A percentile compares a stretch with the other conserved stretches of the same genome.
These are phyloP conservation scores for Kradibia gibbosae DNA, from an alignment of 1,140 invertebrate genomes.

Conservation along the genomic window DNA sequence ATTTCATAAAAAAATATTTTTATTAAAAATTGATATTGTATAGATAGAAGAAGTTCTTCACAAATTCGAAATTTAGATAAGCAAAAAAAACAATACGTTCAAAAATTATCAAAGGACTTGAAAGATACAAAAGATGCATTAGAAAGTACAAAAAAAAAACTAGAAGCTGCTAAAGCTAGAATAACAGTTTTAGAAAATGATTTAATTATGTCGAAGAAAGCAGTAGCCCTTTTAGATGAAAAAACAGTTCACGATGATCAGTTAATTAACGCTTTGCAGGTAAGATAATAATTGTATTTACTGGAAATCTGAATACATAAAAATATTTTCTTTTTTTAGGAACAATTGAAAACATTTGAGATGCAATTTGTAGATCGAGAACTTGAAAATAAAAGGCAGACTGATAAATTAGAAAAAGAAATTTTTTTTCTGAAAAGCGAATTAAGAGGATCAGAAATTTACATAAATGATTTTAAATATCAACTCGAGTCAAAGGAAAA, in stretches of 20 bases:
- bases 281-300: conserved; percentile 53
- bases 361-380: conserved; percentile 56
- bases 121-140: conserved; percentile 61
- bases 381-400: conserved; percentile 48
- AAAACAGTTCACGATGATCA: conserved; percentile 75
- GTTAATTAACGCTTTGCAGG: conserved; percentile 74
- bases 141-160: conserved; percentile 74
- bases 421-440: conserved; percentile 57
- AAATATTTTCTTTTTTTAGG: conserved; percentile 46
- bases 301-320: neutral
- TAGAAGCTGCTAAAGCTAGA: conserved; percentile 74
- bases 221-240: conserved; percentile 72
- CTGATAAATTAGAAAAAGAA: conserved; percentile 57
- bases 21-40: neutral
- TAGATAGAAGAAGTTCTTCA: conserved; percentile 53
- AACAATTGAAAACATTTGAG: conserved; percentile 57
- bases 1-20: neutral
- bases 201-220: conserved; percentile 67
- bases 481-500: conserved; percentile 60
- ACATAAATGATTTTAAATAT: conserved; percentile 54
- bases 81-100: conserved; percentile 73
- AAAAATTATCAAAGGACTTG: conserved; percentile 73
- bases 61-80: conserved; percentile 73
- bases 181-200: conserved; percentile 76
- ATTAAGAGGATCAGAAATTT: conserved; percentile 54